Percentiles rank a stretch among this genome's conserved stretches.
Conservation (phyloP, 2,797 vertebrate genomes). For the Sebastolobus alascanus region DNA sequence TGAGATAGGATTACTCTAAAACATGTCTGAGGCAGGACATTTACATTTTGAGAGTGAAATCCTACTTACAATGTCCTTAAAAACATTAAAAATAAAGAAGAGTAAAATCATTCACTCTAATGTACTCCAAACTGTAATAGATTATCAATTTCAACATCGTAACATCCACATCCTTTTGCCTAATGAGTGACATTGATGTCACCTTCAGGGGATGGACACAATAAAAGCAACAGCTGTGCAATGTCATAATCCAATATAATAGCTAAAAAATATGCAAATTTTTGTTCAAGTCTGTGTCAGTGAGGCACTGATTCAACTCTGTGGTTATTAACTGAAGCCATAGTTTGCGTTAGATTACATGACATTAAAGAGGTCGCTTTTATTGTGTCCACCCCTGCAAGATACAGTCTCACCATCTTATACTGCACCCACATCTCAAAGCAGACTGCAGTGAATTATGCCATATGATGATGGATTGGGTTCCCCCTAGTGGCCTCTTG, state of each 20-base stretch:
- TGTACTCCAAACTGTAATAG: neutral
- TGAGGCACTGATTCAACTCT: neutral
- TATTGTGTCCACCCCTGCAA: slow-evolving; percentile 41
- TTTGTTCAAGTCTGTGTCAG: neutral
- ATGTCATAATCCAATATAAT: neutral
- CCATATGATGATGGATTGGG: slow-evolving; percentile 54
- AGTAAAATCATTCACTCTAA: neutral
- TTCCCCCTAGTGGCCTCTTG: slow-evolving; percentile 70
- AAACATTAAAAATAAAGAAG: neutral
- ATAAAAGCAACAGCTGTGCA: slow-evolving; percentile 3
- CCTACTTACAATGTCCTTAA: neutral
- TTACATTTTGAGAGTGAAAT: neutral
- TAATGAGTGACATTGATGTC: neutral
- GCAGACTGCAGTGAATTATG: slow-evolving; percentile 49
- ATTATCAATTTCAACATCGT: neutral
- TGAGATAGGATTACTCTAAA: neutral
- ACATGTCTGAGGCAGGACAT: neutral
- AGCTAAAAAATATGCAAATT: neutral
- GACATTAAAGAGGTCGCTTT: slow-evolving; percentile 4
- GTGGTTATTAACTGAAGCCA: neutral
- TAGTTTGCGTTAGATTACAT: neutral
- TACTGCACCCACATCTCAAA: slow-evolving; percentile 43
- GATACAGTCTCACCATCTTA: slow-evolving; percentile 27
- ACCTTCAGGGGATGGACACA: neutral
- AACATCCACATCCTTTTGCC: neutral